These are phyloP conservation scores for Ispidina picta DNA, from an alignment of 2,797 vertebrate species.

Conservation along the genomic window DNA sequence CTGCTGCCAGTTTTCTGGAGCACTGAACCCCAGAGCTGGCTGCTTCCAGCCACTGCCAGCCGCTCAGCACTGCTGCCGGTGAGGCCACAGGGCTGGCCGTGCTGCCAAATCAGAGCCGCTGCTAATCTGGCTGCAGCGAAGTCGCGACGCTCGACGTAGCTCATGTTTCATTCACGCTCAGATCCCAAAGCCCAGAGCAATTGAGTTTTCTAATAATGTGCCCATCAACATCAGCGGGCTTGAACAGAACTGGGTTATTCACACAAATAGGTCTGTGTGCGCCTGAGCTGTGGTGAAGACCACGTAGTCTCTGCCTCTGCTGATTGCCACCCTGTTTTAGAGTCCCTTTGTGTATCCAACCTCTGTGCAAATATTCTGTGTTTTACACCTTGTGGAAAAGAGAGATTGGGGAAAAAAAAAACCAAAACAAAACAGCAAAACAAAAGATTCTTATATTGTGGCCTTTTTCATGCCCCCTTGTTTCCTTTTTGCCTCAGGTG, in stretches of 20 bases:
- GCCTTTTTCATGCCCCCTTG: background rate
- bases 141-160: background rate
- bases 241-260: background rate
- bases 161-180: background rate
- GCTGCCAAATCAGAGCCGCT: background rate
- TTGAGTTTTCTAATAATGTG: background rate
- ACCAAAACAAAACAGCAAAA: too few species aligned
- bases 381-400: background rate
- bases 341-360: background rate
- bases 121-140: background rate
- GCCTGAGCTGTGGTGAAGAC: background rate
- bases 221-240: background rate
- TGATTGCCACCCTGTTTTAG: background rate
- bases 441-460: background rate
- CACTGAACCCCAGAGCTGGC: background rate
- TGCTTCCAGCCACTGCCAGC: background rate
- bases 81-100: background rate
- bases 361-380: background rate
- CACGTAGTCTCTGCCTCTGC: background rate
- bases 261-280: rapidly evolving
- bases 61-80: background rate
- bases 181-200: background rate
- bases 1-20: rapidly evolving
- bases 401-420: background rate
- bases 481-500: background rate